These are phyloP conservation scores for Pheosia gnoma DNA, from an alignment of 2,888 invertebrate genomes.

Conservation along the genomic window DNA sequence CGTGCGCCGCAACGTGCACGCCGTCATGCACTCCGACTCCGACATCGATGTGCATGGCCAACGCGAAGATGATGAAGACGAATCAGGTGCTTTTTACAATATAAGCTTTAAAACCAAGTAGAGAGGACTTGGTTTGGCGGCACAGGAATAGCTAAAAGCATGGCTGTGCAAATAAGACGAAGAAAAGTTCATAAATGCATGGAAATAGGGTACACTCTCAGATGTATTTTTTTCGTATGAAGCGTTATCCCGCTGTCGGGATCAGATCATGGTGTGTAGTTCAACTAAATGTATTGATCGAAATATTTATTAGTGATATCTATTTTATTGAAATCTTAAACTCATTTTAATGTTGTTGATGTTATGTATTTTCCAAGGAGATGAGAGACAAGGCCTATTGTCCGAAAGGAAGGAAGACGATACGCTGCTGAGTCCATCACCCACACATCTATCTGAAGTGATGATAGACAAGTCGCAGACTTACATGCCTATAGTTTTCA, in stretches of 20 bases:
- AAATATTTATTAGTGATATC: too few relatives aligned
- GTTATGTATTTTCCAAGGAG: not conserved
- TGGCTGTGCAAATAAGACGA: too few relatives aligned
- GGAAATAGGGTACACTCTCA: too few relatives aligned
- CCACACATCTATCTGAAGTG: not conserved
- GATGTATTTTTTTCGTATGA: too few relatives aligned
- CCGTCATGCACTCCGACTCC: conserved; percentile 87
- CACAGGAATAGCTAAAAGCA: too few relatives aligned
- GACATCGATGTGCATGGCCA: conserved; percentile 85
- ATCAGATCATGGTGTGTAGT: too few relatives aligned
- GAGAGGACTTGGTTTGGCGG: too few relatives aligned
- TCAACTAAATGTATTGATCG: too few relatives aligned
- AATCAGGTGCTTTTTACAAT: not conserved
- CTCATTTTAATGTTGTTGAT: too few relatives aligned
- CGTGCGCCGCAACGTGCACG: conserved; percentile 41
- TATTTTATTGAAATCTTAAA: too few relatives aligned
- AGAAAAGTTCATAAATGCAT: too few relatives aligned
- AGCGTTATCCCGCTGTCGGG: too few relatives aligned
- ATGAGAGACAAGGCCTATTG: not conserved
- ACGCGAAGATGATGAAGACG: not conserved
- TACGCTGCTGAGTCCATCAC: not conserved
- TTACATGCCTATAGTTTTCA: conserved; percentile 29
- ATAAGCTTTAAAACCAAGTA: not conserved
- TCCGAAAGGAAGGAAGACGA: not conserved
- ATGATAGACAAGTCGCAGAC: conserved; percentile 6